These are phyloP conservation scores for Pseudomyrmex pallidus DNA, from an alignment of 1,140 invertebrate species.

Conservation along the genomic window DNA sequence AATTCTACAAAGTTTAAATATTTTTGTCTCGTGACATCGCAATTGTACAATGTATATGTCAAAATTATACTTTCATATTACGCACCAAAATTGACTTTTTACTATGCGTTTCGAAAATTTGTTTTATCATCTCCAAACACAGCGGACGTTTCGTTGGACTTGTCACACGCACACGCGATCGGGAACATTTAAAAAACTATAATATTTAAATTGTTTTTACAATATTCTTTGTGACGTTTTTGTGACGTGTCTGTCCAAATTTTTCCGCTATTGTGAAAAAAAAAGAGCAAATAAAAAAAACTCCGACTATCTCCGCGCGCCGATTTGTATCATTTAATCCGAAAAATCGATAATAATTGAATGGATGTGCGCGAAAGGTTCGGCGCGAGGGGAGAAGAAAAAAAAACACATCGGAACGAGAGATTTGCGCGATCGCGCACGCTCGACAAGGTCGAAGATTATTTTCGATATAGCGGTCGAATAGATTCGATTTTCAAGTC, in stretches of 20 bases:
- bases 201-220: no score
- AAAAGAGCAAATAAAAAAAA: neutral
- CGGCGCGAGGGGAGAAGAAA: neutral
- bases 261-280: neutral
- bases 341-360: constrained; percentile 2
- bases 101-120: no score
- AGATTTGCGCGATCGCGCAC: constrained; percentile 8
- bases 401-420: constrained; percentile 3
- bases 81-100: no score
- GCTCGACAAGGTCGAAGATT: constrained; percentile 36
- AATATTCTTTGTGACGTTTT: no score
- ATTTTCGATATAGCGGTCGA: constrained; percentile 51
- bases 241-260: no score
- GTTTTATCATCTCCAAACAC: no score
- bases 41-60: neutral
- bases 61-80: no score
- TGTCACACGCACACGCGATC: no score
- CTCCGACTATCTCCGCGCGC: no score
- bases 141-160: no score
- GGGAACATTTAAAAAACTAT: no score
- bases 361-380: constrained; percentile 1
- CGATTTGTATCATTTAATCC: constrained; percentile 15
- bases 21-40: neutral
- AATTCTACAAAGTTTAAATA: constrained; percentile 11
- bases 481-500: constrained; percentile 51